Evolutionary conservation across 2,113 vertebrate species (phyloP), one percentile per base, ranked within the genome.

Genomic region (Diglossa brunneiventris): DNA sequence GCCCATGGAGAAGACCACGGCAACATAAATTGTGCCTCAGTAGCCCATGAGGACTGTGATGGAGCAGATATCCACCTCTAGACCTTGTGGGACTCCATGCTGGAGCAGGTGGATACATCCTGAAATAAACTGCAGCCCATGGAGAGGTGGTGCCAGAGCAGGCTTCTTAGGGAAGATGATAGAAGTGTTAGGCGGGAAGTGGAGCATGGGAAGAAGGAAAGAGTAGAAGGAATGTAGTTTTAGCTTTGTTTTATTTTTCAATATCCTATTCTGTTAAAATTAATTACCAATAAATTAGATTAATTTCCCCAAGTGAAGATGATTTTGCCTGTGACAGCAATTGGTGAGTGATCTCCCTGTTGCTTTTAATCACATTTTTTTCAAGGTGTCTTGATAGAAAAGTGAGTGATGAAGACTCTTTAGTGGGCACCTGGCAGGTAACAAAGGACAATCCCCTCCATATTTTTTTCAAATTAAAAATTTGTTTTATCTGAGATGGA

Each of bases 361-460:
- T 47, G 7, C 10, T 77, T 72, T 84, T 67, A 16, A 67, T 20
- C 10, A 14, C 9, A 24, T 46, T 62, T 62, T 61, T 80, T 22
- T 37, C 3, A 2, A 8, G 3, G 6, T 70, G 21, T 28, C 15
- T 61, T 70, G 13, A 37, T 39, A 50, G 21, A 24, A 76, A 13
- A 59, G 22, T 14, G 10, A 76, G 13, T n/a, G 16, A 87, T 21
- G 58, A 33, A 46, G 14, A 52, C 13, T 23, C 24, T 70, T 61
- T 50, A 20, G 18, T 42, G 20, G n/a, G 4, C 5, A 31, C 6
- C 26, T 56, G 47, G 6, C 12, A 78, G 30, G 6, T 20, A 83
- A 20, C 1, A 9, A 70, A 86, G 3, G 12, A 42, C 9, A 61
- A 10, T 26, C 2, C 1, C 2, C 3, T 3, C 12, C 10, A 7